Evolutionary conservation across 2,888 invertebrate genomes (phyloP).

Genomic region (Drosophila villosipedis): DNA sequence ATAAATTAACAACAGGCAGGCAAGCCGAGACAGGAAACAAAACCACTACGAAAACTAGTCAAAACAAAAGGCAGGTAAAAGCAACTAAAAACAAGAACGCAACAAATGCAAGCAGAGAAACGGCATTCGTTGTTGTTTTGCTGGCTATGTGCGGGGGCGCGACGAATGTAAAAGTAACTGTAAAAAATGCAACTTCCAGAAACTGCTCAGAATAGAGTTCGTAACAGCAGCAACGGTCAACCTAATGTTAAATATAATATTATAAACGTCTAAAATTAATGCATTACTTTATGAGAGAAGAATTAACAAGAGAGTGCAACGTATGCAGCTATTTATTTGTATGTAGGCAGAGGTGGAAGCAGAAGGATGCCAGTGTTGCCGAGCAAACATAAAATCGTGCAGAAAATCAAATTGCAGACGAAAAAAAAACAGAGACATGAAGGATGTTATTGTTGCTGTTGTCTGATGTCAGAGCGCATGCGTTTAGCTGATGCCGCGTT

Average conservation of each 20-base stretch:
- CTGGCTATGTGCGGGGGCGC: slow-evolving; percentile 51
- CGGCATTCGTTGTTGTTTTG: slow-evolving; percentile 12
- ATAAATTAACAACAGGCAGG: slow-evolving; percentile 47
- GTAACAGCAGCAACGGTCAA: slow-evolving; percentile 48
- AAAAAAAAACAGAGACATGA: slow-evolving; percentile 56
- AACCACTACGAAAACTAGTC: slow-evolving; percentile 43
- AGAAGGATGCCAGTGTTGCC: slow-evolving; percentile 23
- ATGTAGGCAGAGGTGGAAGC: slow-evolving; percentile 37
- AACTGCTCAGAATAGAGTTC: slow-evolving; percentile 46
- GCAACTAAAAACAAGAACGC: slow-evolving; percentile 29
- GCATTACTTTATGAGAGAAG: slow-evolving; percentile 18
- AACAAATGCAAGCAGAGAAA: slow-evolving; percentile 13
- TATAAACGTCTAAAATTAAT: slow-evolving; percentile 67
- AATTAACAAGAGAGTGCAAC: slow-evolving; percentile 44
- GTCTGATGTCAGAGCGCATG: slow-evolving; percentile 67
- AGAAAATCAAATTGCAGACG: slow-evolving; percentile 72
- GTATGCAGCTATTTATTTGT: slow-evolving; percentile 77
- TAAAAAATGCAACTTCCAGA: slow-evolving; percentile 66
- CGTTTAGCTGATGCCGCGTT: slow-evolving; percentile 65
- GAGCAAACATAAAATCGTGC: slow-evolving; percentile 57
- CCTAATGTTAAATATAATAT: slow-evolving; percentile 67
- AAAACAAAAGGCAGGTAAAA: slow-evolving; percentile 61
- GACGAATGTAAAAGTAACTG: slow-evolving; percentile 62
- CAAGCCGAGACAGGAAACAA: slow-evolving; percentile 46
- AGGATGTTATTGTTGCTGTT: slow-evolving; percentile 45